Evolutionary conservation across 2,888 invertebrate genomes (phyloP), one percentile per base, ranked within the genome.

Genomic region (Julus scandinavius): DNA sequence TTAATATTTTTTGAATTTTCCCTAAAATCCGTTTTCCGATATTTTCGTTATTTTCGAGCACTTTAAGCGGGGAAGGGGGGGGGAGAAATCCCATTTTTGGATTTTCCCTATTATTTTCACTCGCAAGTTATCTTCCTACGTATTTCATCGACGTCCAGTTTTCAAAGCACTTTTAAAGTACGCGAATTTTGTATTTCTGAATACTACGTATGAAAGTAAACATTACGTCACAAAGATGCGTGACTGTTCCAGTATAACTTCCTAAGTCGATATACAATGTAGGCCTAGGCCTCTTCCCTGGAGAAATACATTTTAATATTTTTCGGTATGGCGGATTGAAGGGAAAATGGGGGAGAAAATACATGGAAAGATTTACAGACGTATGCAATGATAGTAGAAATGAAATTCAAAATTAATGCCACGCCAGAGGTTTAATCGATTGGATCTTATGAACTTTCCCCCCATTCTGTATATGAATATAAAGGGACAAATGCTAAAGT

Each of bases 371-470:
- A 38, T 80, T 80, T 80, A 38, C 80, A 80, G 38, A 13, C 63
- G 20, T 58, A 58, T 58, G 72, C 72, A 72, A 58, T 72, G 72
- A 72, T 72, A 9, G 72, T 72, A 72, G 72, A 72, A 80, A 80
- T 80, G 80, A 38, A 80, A 80, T 80, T 80, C 38, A 13, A 38
- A 80, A 80, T 80, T 80, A 80, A 80, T 80, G 38, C 80, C 13
- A 80, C 80, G 38, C 38, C 29, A 11, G 80, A 80, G 80, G 80
- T 29, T 80, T 38, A 80, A 80, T 80, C 38, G 80, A 80, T 80
- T 80, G 29, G 80, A 80, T 80, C 29, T 80, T 80, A 80, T 15
- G 38, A 7, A 80, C 13, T 29, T 29, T 29, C 29, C 29, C 38
- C 13, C 80, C 38, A 80, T 80, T 80, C 38, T 80, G 45, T 45